Base-by-base conservation (phyloP, 2,888 invertebrate species). In the Azorinus chamasolen region DNA sequence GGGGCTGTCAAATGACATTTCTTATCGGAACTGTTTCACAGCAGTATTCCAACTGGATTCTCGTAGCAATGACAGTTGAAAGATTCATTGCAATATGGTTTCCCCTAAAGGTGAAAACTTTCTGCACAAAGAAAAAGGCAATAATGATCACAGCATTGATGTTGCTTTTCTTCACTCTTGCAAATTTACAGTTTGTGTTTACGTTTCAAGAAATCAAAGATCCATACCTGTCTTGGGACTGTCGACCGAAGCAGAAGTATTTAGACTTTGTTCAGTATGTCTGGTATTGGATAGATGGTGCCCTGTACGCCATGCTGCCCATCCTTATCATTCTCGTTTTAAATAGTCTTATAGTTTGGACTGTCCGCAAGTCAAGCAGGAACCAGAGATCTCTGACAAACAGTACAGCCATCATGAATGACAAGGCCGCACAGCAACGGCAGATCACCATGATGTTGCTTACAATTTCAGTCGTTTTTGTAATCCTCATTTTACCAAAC, bases 41-140 rank as follows among this genome's bases (percentile, higher is more conserved):
- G 63, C 83, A 84, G 68, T 88, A 84, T 59, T 82, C 90, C 20
- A 89, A 89, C 72, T 91, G 91, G 91, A 77, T 90, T 14, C 73
- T 91, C 10, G 91, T 90, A 6, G 80, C 83, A 14, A 88, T 91
- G 87, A 89, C 90, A 12, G 61, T 85, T 3, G 91, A 91, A 65
- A 83, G 91, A 0, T 87, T 89, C 58, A 70, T 90, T 12, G 91
- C 90, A 18, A 88, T 91, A n/a, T 87, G 86, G 84, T 87, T 88
- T 43, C 91, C 91, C 0, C 80, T 90, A 10, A 80, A 84, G 55
- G 88, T 90, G 0, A 86, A 78, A 45, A 71, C 71, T 2, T 57
- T 87, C 20, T 88, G 87, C 63, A 85, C 88, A 1, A 77, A 76
- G 32, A 61, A 63, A n/a, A 79, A 80, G 16, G 83, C 87, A 0